phyloP scores from a whole-genome alignment of 2,113 vertebrate species.

The Oceanites oceanicus region DNA sequence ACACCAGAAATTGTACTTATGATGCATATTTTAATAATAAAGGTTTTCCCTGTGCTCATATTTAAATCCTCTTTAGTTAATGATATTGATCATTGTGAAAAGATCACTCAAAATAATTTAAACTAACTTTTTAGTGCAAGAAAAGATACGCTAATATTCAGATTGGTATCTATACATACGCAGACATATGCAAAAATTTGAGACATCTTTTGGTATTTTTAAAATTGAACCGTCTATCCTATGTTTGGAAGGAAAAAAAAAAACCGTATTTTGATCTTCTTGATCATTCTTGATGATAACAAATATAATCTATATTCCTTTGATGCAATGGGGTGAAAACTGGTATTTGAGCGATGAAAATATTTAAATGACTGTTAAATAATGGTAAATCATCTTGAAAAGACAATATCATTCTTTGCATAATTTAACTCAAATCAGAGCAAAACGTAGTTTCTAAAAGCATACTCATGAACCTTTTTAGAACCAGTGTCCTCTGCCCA shows the following conservation, averaged over 20 bases:
- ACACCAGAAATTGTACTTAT: not conserved
- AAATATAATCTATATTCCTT: not conserved
- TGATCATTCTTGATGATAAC: not conserved
- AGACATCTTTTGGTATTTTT: not conserved
- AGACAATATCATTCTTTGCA: not conserved
- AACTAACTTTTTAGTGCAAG: not conserved
- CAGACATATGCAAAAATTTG: not conserved
- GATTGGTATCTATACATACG: not conserved
- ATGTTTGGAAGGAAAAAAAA: not conserved
- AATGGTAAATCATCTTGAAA: not conserved
- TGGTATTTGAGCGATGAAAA: not conserved
- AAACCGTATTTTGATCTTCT: not conserved
- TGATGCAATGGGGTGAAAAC: not conserved
- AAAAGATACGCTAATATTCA: not conserved
- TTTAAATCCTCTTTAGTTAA: not conserved
- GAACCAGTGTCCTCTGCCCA: not conserved
- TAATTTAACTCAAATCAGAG: not conserved
- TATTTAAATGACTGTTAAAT: not conserved
- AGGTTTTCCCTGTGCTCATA: not conserved
- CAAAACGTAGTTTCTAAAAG: not conserved
- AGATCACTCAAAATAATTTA: not conserved
- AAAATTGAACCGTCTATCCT: not conserved
- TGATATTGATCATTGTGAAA: not conserved
- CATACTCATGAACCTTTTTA: not conserved
- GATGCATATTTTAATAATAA: not conserved